Evolutionary conservation across 2,888 invertebrate species (phyloP).

Genomic region (Heteropelma amictum): DNA sequence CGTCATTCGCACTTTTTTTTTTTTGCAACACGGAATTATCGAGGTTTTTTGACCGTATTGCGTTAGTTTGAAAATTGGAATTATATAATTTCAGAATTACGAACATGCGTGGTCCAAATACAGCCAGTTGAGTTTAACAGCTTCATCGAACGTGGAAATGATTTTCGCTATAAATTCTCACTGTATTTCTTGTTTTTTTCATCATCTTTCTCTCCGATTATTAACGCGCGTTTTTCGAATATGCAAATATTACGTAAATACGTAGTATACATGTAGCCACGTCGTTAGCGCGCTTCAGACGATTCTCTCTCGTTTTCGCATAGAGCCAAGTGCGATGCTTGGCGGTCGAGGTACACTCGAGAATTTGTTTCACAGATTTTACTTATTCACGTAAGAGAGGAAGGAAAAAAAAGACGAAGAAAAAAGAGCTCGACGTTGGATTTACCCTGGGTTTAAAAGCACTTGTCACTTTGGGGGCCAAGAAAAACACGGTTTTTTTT

Average conservation of each 20-base stretch:
- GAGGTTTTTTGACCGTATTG: too few relatives aligned
- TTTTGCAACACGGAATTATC: too few relatives aligned
- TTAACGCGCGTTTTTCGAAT: conserved; percentile 2
- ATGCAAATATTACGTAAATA: conserved; percentile 6
- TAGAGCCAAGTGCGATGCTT: not conserved
- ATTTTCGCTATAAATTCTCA: not conserved
- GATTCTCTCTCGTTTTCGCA: not conserved
- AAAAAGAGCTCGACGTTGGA: not conserved
- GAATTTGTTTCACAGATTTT: conserved; percentile 29
- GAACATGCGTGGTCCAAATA: too few relatives aligned
- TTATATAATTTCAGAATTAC: too few relatives aligned
- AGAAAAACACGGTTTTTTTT: conserved; percentile 44
- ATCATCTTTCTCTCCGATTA: not conserved
- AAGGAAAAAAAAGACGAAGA: not conserved
- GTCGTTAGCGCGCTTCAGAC: conserved; percentile 30
- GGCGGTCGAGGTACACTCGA: conserved; percentile 16
- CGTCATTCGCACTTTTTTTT: too few relatives aligned
- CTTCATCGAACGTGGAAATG: not conserved
- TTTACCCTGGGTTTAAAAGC: not conserved
- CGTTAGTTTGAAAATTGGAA: too few relatives aligned
- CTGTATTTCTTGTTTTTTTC: too few relatives aligned
- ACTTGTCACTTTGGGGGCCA: conserved; percentile 25
- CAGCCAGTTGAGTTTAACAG: too few relatives aligned
- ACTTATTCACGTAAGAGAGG: not conserved
- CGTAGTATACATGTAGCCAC: not conserved